Percentiles rank a stretch among this genome's conserved stretches.
Evolutionary conservation across 2,113 vertebrate species (phyloP).

Genomic region (Rhinoptilus africanus): DNA sequence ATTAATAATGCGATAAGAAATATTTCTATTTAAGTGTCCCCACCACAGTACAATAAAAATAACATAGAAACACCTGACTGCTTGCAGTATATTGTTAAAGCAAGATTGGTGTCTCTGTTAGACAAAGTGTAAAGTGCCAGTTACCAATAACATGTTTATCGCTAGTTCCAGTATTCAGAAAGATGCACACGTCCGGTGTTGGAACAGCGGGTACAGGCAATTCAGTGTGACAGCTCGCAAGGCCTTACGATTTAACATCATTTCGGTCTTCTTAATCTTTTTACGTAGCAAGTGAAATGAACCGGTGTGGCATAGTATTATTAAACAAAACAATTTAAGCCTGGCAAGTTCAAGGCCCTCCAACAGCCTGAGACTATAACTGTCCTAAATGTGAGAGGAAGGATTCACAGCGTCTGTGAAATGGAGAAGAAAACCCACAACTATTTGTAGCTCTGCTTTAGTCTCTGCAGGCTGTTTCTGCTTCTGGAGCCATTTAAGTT

Average conservation of each 20-base stretch:
- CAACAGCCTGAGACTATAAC: background rate
- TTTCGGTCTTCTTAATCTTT: background rate
- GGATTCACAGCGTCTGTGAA: background rate
- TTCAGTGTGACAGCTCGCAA: background rate
- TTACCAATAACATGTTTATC: background rate
- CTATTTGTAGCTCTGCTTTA: background rate
- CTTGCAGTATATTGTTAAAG: background rate
- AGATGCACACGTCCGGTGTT: background rate
- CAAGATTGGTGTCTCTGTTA: background rate
- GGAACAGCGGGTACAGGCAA: background rate
- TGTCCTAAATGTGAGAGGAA: background rate
- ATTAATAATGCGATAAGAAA: background rate
- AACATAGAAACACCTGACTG: background rate
- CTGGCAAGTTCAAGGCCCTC: background rate
- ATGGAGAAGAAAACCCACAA: background rate
- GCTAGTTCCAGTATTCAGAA: background rate
- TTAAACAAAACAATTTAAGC: conserved; percentile 4
- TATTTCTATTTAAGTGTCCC: background rate
- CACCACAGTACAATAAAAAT: background rate
- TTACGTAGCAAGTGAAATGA: conserved; percentile 5
- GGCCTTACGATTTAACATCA: background rate
- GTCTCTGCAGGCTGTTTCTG: background rate
- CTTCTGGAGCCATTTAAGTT: background rate
- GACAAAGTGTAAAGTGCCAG: background rate
- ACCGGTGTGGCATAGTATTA: background rate